Evolutionary conservation across 2,113 vertebrate genomes (phyloP).

Genomic region (Pelecanus crispus): DNA sequence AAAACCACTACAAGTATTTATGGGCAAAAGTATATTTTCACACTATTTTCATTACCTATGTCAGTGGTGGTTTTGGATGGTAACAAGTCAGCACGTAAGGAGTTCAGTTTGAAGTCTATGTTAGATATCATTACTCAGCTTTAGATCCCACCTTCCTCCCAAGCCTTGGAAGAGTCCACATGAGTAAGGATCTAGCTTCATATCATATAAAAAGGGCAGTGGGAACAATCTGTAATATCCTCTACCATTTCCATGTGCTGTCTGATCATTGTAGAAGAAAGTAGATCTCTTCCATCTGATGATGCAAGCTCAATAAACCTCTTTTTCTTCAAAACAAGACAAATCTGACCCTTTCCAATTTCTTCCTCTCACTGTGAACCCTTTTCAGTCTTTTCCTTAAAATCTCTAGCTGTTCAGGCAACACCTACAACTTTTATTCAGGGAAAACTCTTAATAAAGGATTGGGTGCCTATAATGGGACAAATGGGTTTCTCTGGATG

Average conservation of each 20-base stretch:
- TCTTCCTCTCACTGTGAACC: background rate
- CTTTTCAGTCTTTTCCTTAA: background rate
- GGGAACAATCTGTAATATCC: background rate
- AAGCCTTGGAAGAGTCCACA: accelerated
- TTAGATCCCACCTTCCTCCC: background rate
- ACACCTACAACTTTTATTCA: background rate
- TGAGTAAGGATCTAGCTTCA: background rate
- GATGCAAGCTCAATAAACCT: background rate
- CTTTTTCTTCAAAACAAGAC: background rate
- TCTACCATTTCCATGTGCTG: background rate
- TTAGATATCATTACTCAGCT: background rate
- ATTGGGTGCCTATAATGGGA: background rate
- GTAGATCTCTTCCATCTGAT: background rate
- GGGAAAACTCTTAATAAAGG: background rate
- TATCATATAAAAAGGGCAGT: background rate
- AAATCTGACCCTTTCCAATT: background rate
- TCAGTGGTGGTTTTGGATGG: background rate
- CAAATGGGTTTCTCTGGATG: background rate
- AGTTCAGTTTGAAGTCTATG: background rate
- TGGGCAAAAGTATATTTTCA: background rate
- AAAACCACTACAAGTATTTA: background rate
- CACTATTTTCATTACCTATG: background rate
- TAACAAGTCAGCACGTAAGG: background rate
- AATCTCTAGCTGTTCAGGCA: background rate
- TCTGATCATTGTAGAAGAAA: background rate